Evolutionary conservation across 1,140 invertebrate genomes (phyloP).

Genomic region (Ylistrum balloti): DNA sequence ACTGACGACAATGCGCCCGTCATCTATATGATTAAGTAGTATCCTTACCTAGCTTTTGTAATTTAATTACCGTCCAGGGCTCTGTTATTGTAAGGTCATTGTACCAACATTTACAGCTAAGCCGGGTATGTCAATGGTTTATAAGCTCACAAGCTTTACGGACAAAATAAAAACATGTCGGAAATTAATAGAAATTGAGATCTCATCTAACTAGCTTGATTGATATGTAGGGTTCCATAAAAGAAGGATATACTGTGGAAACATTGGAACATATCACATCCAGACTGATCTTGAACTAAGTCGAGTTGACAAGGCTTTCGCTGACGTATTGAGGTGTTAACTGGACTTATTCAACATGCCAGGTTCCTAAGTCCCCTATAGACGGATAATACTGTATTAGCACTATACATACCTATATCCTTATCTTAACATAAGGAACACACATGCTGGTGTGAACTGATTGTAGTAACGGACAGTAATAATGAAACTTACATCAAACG

Average conservation of each 20-base stretch:
- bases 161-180: too few relatives aligned
- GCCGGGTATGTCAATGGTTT: background rate
- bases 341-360: constrained; percentile 24
- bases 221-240: background rate
- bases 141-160: background rate
- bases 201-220: too few relatives aligned
- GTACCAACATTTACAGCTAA: background rate
- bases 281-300: background rate
- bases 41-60: background rate
- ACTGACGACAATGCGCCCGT: background rate
- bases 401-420: background rate
- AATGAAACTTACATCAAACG: background rate
- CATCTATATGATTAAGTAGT: background rate
- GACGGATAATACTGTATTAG: background rate
- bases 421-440: background rate
- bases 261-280: background rate
- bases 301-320: background rate
- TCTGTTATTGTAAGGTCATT: background rate
- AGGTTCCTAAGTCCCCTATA: background rate
- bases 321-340: background rate
- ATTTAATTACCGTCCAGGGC: constrained; percentile 1
- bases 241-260: too few relatives aligned
- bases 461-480: background rate
- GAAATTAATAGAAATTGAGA: too few relatives aligned
- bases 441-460: background rate